phyloP scores from a whole-genome alignment of 1,140 invertebrate species.

The Marisa cornuarietis region DNA sequence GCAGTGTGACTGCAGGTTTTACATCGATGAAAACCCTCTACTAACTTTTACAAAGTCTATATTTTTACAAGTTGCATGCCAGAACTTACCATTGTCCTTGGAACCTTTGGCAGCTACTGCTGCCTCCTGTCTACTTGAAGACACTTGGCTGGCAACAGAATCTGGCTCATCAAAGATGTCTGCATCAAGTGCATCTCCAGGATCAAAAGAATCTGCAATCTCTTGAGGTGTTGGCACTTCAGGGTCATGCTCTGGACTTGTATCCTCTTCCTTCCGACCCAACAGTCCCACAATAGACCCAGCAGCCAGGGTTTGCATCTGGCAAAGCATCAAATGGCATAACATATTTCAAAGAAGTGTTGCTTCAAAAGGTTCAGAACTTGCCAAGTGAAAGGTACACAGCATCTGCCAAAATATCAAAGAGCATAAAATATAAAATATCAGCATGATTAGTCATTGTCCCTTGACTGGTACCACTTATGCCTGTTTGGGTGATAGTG shows the following conservation, averaged over 20 bases:
- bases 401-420: no score
- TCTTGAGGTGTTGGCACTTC: slow-evolving; percentile 6
- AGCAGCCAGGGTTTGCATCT: slow-evolving; percentile 34
- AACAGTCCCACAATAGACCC: slow-evolving; percentile 40
- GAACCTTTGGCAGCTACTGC: neutral
- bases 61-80: no score
- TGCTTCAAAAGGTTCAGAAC: no score
- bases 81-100: slow-evolving; percentile 4
- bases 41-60: no score
- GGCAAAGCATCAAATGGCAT: neutral
- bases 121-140: neutral
- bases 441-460: no score
- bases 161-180: neutral
- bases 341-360: no score
- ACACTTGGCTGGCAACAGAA: neutral
- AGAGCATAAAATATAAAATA: no score
- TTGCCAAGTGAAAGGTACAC: no score
- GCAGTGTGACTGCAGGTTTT: no score
- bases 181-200: slow-evolving; percentile 22
- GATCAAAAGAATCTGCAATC: slow-evolving; percentile 16
- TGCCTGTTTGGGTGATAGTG: no score
- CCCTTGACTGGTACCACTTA: no score
- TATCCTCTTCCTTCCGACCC: slow-evolving; percentile 34
- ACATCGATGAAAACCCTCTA: no score
- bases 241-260: slow-evolving; percentile 29